Evolutionary conservation across 92 coral and sea anemone species (phyloP).

Genomic region (Paramuricea clavata): DNA sequence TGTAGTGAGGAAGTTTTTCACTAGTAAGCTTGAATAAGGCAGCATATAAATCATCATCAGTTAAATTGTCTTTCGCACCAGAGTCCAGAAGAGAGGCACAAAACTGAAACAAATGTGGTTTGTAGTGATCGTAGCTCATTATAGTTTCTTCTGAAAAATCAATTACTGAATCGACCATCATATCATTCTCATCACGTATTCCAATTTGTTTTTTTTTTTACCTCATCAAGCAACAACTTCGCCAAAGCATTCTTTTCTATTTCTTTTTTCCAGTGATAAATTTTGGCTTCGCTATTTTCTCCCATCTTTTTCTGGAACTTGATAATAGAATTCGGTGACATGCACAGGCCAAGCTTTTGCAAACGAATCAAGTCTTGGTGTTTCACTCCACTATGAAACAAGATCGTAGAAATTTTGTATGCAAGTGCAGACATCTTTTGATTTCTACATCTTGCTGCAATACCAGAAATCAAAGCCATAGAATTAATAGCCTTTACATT

Average conservation of each 20-base stretch:
- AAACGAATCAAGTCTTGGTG: conserved; percentile 56
- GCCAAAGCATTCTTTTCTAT: conserved; percentile 51
- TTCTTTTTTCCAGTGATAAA: conserved; percentile 59
- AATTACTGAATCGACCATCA: conserved; percentile 33
- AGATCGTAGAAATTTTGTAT: conserved; percentile 50
- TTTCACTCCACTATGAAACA: conserved; percentile 68
- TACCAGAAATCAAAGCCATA: conserved; percentile 60
- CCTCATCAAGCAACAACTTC: conserved; percentile 47
- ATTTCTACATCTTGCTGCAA: conserved; percentile 66
- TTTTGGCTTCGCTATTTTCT: conserved; percentile 64
- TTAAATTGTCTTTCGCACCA: not conserved
- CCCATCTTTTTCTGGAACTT: conserved; percentile 67
- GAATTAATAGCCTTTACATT: conserved; percentile 52
- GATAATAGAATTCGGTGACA: conserved; percentile 52
- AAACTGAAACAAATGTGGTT: not conserved
- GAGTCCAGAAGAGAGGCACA: conserved; percentile 25
- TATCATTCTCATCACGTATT: conserved; percentile 27
- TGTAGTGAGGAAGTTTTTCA: too few species aligned
- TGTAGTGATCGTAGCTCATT: conserved; percentile 20
- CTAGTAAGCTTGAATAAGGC: too few species aligned
- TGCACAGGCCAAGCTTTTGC: conserved; percentile 66
- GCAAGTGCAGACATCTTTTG: conserved; percentile 66
- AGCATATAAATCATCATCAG: too few species aligned
- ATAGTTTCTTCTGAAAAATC: conserved; percentile 51
- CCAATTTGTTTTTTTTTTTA: conserved; percentile 57